Percentiles rank a stretch among this genome's conserved stretches.
phyloP scores from a whole-genome alignment of 2,888 invertebrate genomes.

The Tholera decimalis region DNA sequence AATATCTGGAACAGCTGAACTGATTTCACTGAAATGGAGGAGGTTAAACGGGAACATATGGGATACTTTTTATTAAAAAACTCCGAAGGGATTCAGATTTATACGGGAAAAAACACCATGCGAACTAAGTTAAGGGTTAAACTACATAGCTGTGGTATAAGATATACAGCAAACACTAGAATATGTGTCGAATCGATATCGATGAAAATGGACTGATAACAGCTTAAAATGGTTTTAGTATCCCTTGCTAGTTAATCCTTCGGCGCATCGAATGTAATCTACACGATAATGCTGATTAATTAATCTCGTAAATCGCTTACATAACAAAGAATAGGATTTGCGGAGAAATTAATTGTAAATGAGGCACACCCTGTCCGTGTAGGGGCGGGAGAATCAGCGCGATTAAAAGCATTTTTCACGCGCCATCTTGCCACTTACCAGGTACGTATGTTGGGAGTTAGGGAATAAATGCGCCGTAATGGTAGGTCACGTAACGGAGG shows the following conservation, averaged over 20 bases:
- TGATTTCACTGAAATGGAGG: too few relatives aligned
- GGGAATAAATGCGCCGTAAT: constrained; percentile 24
- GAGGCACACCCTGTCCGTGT: constrained; percentile 67
- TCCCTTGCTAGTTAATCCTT: constrained; percentile 15
- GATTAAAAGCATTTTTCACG: constrained; percentile 63
- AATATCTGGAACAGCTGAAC: too few relatives aligned
- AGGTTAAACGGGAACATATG: too few relatives aligned
- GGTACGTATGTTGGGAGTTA: constrained; percentile 20
- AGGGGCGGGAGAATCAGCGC: constrained; percentile 42
- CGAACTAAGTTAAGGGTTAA: too few relatives aligned
- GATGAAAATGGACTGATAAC: constrained; percentile 27
- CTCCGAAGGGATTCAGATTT: too few relatives aligned
- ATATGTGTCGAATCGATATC: background rate
- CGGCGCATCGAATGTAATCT: constrained; percentile 45
- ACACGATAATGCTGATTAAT: constrained; percentile 58
- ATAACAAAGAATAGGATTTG: constrained; percentile 52
- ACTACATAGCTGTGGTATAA: too few relatives aligned
- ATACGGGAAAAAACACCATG: too few relatives aligned
- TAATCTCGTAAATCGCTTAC: constrained; percentile 53
- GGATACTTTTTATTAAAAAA: too few relatives aligned
- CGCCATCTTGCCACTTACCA: constrained; percentile 47
- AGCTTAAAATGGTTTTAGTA: constrained; percentile 17
- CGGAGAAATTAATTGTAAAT: constrained; percentile 57
- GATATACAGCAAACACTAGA: background rate
- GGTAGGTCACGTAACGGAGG: constrained; percentile 10